Percentiles rank a stretch among this genome's conserved stretches.
These are phyloP conservation scores for Epinephelus fuscoguttatus DNA, from an alignment of 2,113 vertebrate genomes.

Conservation along the genomic window DNA sequence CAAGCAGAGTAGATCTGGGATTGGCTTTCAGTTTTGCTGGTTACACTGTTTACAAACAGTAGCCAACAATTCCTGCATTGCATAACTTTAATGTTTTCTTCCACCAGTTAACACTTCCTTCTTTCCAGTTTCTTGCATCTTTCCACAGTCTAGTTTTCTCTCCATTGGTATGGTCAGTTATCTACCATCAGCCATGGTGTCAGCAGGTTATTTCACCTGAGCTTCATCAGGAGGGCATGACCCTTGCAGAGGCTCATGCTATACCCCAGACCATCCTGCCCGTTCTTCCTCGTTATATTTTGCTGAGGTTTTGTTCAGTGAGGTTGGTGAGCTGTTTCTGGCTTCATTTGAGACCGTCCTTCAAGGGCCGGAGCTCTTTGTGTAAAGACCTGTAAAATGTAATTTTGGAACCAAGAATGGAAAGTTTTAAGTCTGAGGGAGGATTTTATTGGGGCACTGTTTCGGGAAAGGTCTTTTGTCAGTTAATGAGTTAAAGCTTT, in stretches of 20 bases:
- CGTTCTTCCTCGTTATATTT: neutral
- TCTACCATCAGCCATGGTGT: neutral
- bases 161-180: neutral
- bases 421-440: neutral
- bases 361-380: neutral
- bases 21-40: no score
- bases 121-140: neutral
- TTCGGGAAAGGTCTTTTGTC: slow-evolving; percentile 4
- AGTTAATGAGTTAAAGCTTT: slow-evolving; percentile 1
- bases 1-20: no score
- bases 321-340: neutral
- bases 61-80: no score
- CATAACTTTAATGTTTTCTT: neutral
- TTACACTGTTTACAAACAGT: no score
- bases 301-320: slow-evolving; percentile 3
- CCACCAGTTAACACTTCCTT: neutral
- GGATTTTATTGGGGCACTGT: slow-evolving; percentile 1
- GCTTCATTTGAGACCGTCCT: neutral
- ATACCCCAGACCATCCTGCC: neutral
- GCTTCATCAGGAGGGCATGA: neutral
- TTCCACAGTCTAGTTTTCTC: neutral
- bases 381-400: slow-evolving; percentile 26
- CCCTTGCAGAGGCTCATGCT: neutral
- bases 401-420: slow-evolving; percentile 15
- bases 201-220: slow-evolving; percentile 3